A percentile compares a stretch with the other conserved stretches of the same genome.
Evolutionary conservation across 53 echinoderm and acorn worm species (phyloP).

Genomic region (Holothuria leucospilota): DNA sequence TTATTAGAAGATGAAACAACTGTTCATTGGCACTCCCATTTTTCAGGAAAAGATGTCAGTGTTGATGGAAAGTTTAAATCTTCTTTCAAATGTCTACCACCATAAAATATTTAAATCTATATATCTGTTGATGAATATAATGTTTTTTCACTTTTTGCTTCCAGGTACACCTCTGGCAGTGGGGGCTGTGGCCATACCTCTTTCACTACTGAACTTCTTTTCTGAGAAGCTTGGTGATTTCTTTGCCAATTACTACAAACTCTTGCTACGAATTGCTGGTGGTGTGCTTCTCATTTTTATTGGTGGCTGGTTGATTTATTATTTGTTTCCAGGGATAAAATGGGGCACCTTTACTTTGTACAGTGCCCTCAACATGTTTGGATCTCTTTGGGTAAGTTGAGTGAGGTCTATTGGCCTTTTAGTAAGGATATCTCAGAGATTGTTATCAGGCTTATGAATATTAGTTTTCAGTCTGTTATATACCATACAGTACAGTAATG

Average conservation of each 20-base stretch:
- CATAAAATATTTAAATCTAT: too few species aligned
- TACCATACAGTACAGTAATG: too few species aligned
- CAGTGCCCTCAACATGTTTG: constrained; percentile 79
- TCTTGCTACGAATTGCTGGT: constrained; percentile 65
- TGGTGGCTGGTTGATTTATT: constrained; percentile 80
- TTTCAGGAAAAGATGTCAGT: too few species aligned
- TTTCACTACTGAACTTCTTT: constrained; percentile 83
- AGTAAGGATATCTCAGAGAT: too few species aligned
- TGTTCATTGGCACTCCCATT: too few species aligned
- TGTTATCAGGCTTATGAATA: too few species aligned
- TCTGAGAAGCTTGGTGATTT: constrained; percentile 87
- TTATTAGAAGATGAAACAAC: too few species aligned
- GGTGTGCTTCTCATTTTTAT: constrained; percentile 78
- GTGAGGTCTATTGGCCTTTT: too few species aligned
- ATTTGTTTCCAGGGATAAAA: constrained; percentile 73
- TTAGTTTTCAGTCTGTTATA: too few species aligned
- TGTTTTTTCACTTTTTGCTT: background rate
- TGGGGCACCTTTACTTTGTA: constrained; percentile 61
- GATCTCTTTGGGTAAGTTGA: constrained; percentile 84
- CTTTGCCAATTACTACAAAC: constrained; percentile 67
- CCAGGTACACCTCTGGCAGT: constrained; percentile 84
- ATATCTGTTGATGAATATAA: background rate
- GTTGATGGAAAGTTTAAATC: too few species aligned
- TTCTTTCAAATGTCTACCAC: too few species aligned
- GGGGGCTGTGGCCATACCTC: constrained; percentile 82